Conservation (phyloP, 2,113 vertebrate species). For the Percina caprodes region DNA sequence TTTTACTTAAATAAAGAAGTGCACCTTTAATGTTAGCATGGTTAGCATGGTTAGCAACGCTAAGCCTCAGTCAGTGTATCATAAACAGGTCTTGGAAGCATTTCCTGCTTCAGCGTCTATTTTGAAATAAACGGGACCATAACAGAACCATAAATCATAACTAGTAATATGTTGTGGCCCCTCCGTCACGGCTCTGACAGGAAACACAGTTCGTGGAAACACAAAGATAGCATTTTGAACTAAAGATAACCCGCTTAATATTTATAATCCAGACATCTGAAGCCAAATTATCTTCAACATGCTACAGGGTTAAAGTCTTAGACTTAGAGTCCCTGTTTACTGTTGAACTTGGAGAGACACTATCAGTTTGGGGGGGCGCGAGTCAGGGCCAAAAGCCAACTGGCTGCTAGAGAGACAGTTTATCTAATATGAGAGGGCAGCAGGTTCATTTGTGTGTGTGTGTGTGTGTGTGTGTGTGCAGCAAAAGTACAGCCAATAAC, state of each 20-base stretch:
- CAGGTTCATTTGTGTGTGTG: constrained; percentile 2
- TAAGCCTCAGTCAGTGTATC: no score
- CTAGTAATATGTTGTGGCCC: no score
- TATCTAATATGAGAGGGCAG: constrained; percentile 26
- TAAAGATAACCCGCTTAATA: not conserved
- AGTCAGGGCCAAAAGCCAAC: not conserved
- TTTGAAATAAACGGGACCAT: no score
- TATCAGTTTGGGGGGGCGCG: not conserved
- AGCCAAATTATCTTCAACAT: no score
- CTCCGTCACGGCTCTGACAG: not conserved
- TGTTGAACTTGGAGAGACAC: not conserved
- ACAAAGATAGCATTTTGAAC: not conserved
- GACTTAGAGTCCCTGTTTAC: not conserved
- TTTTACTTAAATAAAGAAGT: not conserved
- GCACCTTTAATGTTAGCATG: no score
- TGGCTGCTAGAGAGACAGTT: not conserved
- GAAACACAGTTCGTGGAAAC: not conserved
- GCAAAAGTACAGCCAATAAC: no score
- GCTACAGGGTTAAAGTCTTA: not conserved
- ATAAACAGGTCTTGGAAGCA: no score
- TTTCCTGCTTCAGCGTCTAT: no score
- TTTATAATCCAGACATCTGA: not conserved
- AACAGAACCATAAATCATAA: no score
- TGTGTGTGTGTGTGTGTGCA: not conserved
- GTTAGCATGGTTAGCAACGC: no score